Percentiles rank a stretch among this genome's conserved stretches.
phyloP scores from a whole-genome alignment of 1,140 invertebrate species.

The Drosophila nikananu region DNA sequence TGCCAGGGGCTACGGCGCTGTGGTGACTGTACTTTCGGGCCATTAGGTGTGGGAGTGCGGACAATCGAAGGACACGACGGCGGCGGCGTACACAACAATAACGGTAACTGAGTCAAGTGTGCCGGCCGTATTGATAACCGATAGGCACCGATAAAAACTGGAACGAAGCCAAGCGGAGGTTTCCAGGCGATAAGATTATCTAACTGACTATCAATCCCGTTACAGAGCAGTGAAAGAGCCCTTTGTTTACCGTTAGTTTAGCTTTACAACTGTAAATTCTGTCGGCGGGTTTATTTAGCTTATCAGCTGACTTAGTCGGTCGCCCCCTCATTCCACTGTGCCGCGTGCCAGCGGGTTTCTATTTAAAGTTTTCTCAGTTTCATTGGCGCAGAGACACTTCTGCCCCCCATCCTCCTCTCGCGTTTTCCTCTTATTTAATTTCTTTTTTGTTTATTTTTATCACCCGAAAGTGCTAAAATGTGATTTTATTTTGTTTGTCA shows the following conservation, averaged over 20 bases:
- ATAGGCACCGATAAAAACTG: conserved; percentile 48
- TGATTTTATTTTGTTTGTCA: conserved; percentile 69
- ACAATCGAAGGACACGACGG: conserved; percentile 36
- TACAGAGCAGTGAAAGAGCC: conserved; percentile 6
- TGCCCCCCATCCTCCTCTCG: background rate
- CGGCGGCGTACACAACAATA: background rate
- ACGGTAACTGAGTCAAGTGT: conserved; percentile 42
- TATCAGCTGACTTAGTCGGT: conserved; percentile 42
- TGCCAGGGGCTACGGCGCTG: conserved; percentile 3
- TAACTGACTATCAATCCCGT: conserved; percentile 4
- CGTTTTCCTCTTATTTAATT: conserved; percentile 24
- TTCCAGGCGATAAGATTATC: conserved; percentile 50
- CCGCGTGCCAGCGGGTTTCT: conserved; percentile 20
- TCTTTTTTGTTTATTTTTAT: conserved; percentile 75
- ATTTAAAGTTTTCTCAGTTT: conserved; percentile 57
- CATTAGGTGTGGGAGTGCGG: conserved; percentile 30
- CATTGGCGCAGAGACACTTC: conserved; percentile 52
- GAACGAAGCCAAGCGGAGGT: conserved; percentile 23
- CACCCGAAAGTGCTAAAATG: conserved; percentile 71
- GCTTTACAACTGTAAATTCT: conserved; percentile 18
- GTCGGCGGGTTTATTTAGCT: conserved; percentile 33
- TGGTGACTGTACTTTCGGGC: conserved; percentile 36
- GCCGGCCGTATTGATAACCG: conserved; percentile 47
- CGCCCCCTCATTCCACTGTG: background rate
- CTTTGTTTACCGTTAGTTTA: conserved; percentile 21